Evolutionary conservation across 2,888 invertebrate species (phyloP).

Genomic region (Acronicta aceris): DNA sequence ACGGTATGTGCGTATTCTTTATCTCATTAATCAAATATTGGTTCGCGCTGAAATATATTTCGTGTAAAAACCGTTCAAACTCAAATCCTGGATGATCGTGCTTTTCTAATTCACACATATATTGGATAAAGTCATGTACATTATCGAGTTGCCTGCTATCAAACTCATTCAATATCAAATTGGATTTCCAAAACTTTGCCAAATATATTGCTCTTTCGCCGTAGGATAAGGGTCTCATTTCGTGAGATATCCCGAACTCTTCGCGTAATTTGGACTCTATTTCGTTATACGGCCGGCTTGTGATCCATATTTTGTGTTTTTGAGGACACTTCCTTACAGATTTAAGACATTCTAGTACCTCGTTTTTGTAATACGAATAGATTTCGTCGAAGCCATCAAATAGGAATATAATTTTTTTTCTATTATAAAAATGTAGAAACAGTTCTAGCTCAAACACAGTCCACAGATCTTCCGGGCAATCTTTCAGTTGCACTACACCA

Average conservation of each 20-base stretch:
- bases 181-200: constrained; percentile 21
- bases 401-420: constrained; percentile 29
- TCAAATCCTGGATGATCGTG: not conserved
- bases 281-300: constrained; percentile 45
- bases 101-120: constrained; percentile 1
- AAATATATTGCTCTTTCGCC: constrained; percentile 33
- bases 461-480: constrained; percentile 6
- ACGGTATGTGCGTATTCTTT: not conserved
- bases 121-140: constrained; percentile 11
- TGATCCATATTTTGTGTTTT: constrained; percentile 39
- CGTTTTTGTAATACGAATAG: constrained; percentile 31
- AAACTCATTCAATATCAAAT: constrained; percentile 22
- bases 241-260: constrained; percentile 25
- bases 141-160: constrained; percentile 26
- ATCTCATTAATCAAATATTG: constrained; percentile 1
- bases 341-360: constrained; percentile 21
- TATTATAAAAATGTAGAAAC: constrained; percentile 38
- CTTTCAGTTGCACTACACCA: constrained; percentile 8
- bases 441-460: constrained; percentile 25
- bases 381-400: constrained; percentile 55
- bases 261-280: constrained; percentile 22
- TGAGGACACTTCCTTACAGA: constrained; percentile 4
- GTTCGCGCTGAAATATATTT: not conserved
- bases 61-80: not conserved
- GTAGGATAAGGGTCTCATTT: constrained; percentile 22